Conservation (phyloP, 2,888 invertebrate genomes). For the Acleris holmiana region DNA sequence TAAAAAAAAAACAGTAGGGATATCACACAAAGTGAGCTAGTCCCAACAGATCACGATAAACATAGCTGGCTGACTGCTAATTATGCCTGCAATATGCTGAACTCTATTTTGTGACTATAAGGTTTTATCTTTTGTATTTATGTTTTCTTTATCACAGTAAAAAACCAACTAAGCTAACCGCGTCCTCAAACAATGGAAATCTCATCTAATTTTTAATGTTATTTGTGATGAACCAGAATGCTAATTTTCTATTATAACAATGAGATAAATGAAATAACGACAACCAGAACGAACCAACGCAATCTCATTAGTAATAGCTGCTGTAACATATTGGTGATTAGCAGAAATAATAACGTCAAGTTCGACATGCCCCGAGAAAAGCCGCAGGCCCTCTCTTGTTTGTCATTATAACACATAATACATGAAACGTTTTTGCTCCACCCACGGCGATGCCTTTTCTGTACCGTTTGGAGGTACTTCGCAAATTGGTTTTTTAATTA, state of each 20-base stretch:
- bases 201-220: background rate
- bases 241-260: background rate
- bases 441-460: constrained; percentile 46
- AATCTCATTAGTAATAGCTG: constrained; percentile 26
- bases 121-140: no score
- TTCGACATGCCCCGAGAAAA: constrained; percentile 26
- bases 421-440: constrained; percentile 42
- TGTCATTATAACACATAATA: constrained; percentile 39
- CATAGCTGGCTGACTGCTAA: no score
- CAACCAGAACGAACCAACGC: constrained; percentile 18
- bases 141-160: no score
- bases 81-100: no score
- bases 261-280: constrained; percentile 9
- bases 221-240: constrained; percentile 6
- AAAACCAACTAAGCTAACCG: no score
- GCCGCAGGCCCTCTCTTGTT: constrained; percentile 39
- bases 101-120: no score
- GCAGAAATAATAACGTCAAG: constrained; percentile 33
- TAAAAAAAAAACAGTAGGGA: no score
- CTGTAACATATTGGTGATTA: constrained; percentile 33
- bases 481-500: constrained; percentile 75
- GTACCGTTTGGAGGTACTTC: constrained; percentile 46
- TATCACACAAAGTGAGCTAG: no score
- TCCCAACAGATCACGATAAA: no score
- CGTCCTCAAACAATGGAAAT: no score